Percentiles rank a stretch among this genome's conserved stretches.
Conservation (phyloP, 2,113 vertebrate species). For the Rostratula benghalensis region DNA sequence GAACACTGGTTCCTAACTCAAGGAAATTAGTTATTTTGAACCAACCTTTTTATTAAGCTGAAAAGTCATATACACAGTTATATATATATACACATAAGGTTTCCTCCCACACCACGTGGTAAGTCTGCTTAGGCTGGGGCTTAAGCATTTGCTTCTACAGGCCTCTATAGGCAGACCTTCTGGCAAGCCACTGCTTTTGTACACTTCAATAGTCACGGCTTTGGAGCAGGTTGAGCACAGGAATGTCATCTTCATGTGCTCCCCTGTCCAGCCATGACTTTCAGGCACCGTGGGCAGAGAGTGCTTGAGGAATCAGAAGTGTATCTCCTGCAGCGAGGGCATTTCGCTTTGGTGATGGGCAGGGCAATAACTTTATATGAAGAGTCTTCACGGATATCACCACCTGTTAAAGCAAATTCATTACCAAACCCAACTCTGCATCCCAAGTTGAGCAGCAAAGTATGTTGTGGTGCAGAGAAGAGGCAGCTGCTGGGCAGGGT, state of each 20-base stretch:
- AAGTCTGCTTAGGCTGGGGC: background rate
- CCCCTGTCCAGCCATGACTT: no score
- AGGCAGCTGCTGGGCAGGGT: background rate
- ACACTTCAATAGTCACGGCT: no score
- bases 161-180: background rate
- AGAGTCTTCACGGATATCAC: constrained; percentile 87
- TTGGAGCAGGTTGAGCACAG: no score
- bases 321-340: no score
- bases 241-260: no score
- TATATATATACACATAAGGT: no score
- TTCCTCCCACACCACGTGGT: background rate
- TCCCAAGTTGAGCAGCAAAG: accelerated
- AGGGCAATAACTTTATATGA: constrained; percentile 82
- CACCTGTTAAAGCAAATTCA: constrained; percentile 76
- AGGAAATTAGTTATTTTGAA: no score
- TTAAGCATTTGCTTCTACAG: background rate
- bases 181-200: no score
- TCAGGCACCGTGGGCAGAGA: constrained; percentile 86
- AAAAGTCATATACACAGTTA: no score
- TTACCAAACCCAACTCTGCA: no score
- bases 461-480: background rate
- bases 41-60: no score
- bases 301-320: constrained; percentile 63
- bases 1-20: no score
- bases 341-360: constrained; percentile 71